Percentiles rank a stretch among this genome's conserved stretches.
These are phyloP conservation scores for Tenebrosternarchus preto DNA, from an alignment of 2,113 vertebrate species.

Conservation along the genomic window DNA sequence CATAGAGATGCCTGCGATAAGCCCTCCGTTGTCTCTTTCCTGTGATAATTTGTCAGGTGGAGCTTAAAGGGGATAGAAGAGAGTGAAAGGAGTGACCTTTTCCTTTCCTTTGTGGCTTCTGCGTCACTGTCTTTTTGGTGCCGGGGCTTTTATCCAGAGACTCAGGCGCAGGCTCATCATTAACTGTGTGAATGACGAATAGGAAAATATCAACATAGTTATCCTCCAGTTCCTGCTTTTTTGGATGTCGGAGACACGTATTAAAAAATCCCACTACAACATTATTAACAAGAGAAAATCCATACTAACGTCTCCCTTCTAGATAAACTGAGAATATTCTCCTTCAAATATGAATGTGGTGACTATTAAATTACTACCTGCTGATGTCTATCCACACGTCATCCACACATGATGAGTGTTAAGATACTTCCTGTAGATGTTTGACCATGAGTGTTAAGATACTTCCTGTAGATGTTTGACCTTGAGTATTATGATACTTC, in stretches of 20 bases:
- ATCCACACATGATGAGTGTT: too few relatives aligned
- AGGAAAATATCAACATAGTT: constrained; percentile 32
- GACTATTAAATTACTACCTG: not conserved
- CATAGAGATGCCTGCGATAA: constrained; percentile 47
- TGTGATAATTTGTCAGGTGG: constrained; percentile 55
- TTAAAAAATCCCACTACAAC: not conserved
- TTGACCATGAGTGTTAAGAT: not conserved
- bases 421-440: too few relatives aligned
- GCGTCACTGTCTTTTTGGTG: constrained; percentile 38
- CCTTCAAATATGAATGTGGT: constrained; percentile 12
- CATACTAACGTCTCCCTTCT: constrained; percentile 1
- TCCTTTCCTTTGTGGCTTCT: constrained; percentile 38
- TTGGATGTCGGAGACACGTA: constrained; percentile 6
- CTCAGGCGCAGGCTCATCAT: constrained; percentile 33
- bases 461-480: not conserved
- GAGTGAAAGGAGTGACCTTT: constrained; percentile 63
- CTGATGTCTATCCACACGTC: too few relatives aligned
- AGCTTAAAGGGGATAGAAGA: constrained; percentile 46
- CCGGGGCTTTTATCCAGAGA: constrained; percentile 33
- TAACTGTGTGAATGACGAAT: constrained; percentile 39
- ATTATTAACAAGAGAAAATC: not conserved
- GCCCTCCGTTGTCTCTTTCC: constrained; percentile 43
- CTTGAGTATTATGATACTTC: not conserved
- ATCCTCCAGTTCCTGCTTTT: not conserved
- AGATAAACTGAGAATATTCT: not conserved